Base-by-base conservation (phyloP, 53 echinoderm and acorn worm species). In the Actinopyga echinites region DNA sequence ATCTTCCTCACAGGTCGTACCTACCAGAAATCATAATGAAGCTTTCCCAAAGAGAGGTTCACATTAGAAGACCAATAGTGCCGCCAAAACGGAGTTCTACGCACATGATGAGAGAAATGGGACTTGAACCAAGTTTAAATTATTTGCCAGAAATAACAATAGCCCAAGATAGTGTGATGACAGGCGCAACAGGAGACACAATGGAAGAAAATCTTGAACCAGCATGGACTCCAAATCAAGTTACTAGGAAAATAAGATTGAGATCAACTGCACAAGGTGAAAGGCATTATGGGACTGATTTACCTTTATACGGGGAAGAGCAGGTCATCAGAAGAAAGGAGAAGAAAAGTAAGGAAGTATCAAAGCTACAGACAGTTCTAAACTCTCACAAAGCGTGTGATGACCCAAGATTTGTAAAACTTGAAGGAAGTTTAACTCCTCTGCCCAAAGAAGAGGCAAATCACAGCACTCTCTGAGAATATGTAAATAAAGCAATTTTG, bases 1-100 rank as follows among this genome's bases (percentile, higher is more conserved):
- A 89, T 25, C 75, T 95, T 10, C 33, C 84, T 22, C 95, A 95
- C 84, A 84, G 84, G 22, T 92, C 95, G 8, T 91, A 93, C 79
- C 85, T 95, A 37, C 95, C 95, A 11, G 95, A 93, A 73, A 64
- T 95, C 15, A 86, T 85, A 19, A 95, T 95, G 95, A 95, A 95
- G 58, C 65, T 84, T 15, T 91, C 93, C 2, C 93, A 88, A 57
- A 78, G 91, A 35, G 93, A 86, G 57, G 95, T 95, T 12, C 52
- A 89, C 2, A 89, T 91, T 53, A 78, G 95, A 52, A 88, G 93
- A 56, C 92, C 92, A 2, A 88, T 95, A 52, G 90, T 85, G 1
- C 43, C 83, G 10, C 89, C 75, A 6, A 80, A 59, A 15, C 79
- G 92, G 7, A 86, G 86, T 26, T 85, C 85, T 38, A 85, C 74